phyloP scores from a whole-genome alignment of 2,888 invertebrate genomes.

The Agriopis leucophaearia region DNA sequence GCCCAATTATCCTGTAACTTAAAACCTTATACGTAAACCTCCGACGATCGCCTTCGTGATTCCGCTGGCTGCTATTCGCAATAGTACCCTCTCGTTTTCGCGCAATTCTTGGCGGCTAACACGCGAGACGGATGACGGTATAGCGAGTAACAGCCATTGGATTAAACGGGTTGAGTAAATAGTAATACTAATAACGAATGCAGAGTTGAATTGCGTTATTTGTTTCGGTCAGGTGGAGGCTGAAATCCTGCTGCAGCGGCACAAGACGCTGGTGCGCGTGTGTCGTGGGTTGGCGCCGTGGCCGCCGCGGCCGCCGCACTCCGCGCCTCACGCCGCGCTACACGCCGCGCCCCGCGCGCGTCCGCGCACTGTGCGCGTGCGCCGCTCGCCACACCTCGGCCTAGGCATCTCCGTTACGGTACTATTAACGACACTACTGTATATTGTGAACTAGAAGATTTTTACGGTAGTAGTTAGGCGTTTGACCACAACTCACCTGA shows the following conservation, averaged over 20 bases:
- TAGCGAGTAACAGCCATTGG: no score
- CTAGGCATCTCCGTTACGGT: slow-evolving; percentile 95
- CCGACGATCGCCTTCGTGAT: no score
- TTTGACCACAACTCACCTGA: no score
- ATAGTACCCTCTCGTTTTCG: no score
- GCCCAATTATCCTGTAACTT: no score
- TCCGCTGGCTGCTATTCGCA: no score
- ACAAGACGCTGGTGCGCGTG: slow-evolving; percentile 92
- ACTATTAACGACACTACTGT: slow-evolving; percentile 15
- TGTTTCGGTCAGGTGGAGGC: slow-evolving; percentile 89
- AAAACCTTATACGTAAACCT: no score
- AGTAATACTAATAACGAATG: not conserved
- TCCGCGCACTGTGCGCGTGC: slow-evolving; percentile 88
- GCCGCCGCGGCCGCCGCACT: slow-evolving; percentile 60
- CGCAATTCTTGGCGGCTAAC: no score
- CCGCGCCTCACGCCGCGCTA: slow-evolving; percentile 56
- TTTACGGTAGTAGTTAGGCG: no score
- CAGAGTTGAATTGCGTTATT: slow-evolving; percentile 1
- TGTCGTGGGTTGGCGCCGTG: slow-evolving; percentile 84
- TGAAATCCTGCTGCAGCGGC: slow-evolving; percentile 94
- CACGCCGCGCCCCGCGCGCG: slow-evolving; percentile 69
- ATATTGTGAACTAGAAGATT: no score
- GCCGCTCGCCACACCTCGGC: slow-evolving; percentile 91
- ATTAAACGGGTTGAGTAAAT: no score
- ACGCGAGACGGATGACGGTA: no score